A percentile compares a stretch with the other conserved stretches of the same genome.
These are phyloP conservation scores for Patella depressa DNA, from an alignment of 2,888 invertebrate species.

Conservation along the genomic window DNA sequence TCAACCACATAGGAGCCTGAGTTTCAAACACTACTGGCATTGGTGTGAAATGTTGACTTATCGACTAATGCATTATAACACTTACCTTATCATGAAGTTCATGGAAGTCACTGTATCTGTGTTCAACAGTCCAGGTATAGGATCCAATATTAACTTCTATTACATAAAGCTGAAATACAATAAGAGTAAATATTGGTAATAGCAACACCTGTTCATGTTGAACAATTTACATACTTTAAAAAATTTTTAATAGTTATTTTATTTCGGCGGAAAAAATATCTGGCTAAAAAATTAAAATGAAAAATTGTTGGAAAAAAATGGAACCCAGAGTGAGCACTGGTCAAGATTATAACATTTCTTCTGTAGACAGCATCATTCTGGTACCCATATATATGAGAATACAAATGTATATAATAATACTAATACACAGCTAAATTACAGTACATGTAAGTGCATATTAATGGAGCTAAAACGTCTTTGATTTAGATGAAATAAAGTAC, in stretches of 20 bases:
- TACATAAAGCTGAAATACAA: constrained; percentile 67
- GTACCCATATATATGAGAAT: neutral
- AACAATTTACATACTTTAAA: neutral
- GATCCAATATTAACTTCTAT: constrained; percentile 70
- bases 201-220: neutral
- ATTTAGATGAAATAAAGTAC: neutral
- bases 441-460: no score
- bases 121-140: constrained; percentile 83
- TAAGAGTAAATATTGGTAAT: neutral
- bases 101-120: constrained; percentile 91
- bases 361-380: neutral
- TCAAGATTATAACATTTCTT: neutral
- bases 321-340: no score
- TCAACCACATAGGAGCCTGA: no score
- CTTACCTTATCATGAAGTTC: constrained; percentile 83
- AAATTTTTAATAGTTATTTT: no score
- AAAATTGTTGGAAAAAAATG: no score
- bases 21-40: no score
- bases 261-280: no score
- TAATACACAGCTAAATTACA: no score
- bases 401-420: neutral
- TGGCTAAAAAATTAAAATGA: no score
- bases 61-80: neutral
- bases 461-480: no score
- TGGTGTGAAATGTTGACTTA: no score